phyloP scores from a whole-genome alignment of 30 jellyfish, hydroid and myxozoan genomes.

The Aurelia aurita region DNA sequence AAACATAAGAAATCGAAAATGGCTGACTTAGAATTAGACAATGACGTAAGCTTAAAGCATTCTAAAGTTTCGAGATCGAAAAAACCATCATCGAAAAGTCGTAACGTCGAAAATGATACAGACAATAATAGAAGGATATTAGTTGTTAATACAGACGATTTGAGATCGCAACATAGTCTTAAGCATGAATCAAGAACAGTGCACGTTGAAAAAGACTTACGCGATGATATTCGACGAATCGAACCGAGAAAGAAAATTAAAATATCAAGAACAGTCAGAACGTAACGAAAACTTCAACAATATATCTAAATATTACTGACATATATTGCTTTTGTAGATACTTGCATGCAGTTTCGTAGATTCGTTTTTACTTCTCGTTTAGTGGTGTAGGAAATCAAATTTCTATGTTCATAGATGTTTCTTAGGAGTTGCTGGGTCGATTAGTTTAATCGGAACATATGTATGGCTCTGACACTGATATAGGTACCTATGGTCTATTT shows the following conservation, averaged over 20 bases:
- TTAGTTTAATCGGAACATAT: too few species aligned
- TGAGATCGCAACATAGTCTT: not conserved
- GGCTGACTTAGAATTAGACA: constrained; percentile 19
- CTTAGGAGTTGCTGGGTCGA: too few species aligned
- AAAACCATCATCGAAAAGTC: not conserved
- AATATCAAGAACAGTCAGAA: constrained; percentile 38
- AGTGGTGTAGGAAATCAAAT: too few species aligned
- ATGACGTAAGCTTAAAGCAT: not conserved
- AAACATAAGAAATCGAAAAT: constrained; percentile 5
- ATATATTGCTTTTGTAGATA: too few species aligned
- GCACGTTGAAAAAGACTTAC: constrained; percentile 32
- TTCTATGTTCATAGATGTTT: too few species aligned
- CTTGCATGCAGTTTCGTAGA: too few species aligned
- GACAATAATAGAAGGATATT: not conserved
- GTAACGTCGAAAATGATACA: not conserved
- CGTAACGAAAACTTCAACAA: too few species aligned
- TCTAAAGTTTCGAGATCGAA: constrained; percentile 19
- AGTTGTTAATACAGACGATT: constrained; percentile 15
- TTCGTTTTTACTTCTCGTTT: too few species aligned
- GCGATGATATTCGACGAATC: constrained; percentile 37
- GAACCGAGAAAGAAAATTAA: constrained; percentile 26
- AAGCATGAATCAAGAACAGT: constrained; percentile 40
- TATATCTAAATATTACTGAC: too few species aligned
- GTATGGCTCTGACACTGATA: too few species aligned
- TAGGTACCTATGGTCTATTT: too few species aligned